Conservation (phyloP, 2,113 vertebrate genomes). For the Mobula birostris region DNA sequence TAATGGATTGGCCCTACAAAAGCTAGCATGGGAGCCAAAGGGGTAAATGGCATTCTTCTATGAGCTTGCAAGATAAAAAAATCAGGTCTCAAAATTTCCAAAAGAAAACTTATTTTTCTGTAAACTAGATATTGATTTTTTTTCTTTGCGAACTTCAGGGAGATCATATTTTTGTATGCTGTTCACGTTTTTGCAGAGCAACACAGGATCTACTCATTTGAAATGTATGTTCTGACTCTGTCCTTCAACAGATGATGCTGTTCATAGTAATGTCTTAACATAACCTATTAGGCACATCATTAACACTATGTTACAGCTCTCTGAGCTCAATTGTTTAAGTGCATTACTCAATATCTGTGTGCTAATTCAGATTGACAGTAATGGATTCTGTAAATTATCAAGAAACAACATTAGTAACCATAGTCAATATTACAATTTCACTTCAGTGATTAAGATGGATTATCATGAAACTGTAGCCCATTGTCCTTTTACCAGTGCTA, state of each 20-base stretch:
- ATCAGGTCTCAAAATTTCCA: background rate
- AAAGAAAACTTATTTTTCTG: background rate
- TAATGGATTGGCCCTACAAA: too few species aligned
- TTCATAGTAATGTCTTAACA: background rate
- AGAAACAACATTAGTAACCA: background rate
- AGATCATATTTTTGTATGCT: background rate
- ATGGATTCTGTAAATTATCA: background rate
- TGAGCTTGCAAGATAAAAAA: too few species aligned
- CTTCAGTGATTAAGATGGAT: background rate
- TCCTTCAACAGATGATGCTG: background rate
- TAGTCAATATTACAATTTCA: background rate
- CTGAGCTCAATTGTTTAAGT: background rate
- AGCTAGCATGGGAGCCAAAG: too few species aligned
- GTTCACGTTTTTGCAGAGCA: background rate
- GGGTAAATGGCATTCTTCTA: too few species aligned
- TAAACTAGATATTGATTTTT: background rate
- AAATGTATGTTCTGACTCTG: background rate
- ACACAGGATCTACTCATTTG: background rate
- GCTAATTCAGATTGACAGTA: background rate
- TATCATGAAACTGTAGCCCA: background rate
- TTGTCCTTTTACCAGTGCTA: background rate
- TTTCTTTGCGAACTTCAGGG: background rate
- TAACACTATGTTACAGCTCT: background rate
- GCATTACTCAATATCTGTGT: background rate
- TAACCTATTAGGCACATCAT: background rate